Conservation (phyloP, 2,113 vertebrate genomes). For the Tachysurus fulvidraco region DNA sequence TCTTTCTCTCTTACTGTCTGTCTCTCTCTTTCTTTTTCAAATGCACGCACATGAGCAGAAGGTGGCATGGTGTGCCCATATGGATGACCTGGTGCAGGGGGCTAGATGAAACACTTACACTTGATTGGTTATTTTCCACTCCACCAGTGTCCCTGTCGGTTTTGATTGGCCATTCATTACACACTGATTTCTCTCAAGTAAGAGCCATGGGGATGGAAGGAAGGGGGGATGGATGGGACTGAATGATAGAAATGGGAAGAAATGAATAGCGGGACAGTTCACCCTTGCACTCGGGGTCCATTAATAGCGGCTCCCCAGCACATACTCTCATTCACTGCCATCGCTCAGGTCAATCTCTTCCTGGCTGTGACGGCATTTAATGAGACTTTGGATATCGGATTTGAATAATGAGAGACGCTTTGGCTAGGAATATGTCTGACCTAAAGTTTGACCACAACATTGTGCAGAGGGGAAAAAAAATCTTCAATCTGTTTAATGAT, state of each 20-base stretch:
- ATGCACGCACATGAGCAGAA: slow-evolving; percentile 49
- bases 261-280: slow-evolving; percentile 43
- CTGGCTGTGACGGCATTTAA: slow-evolving; percentile 42
- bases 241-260: slow-evolving; percentile 25
- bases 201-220: slow-evolving; percentile 3
- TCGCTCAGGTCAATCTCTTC: slow-evolving; percentile 28
- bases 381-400: slow-evolving; percentile 27
- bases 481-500: slow-evolving; percentile 36
- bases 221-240: background rate
- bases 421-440: slow-evolving; percentile 37
- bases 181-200: slow-evolving; percentile 45
- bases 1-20: background rate
- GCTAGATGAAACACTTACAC: slow-evolving; percentile 49
- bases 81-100: slow-evolving; percentile 51
- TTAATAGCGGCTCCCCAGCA: slow-evolving; percentile 8
- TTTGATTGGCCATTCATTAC: slow-evolving; percentile 49
- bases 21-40: background rate
- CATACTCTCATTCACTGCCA: slow-evolving; percentile 32
- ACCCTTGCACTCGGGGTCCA: slow-evolving; percentile 38
- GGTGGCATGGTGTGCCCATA: slow-evolving; percentile 54
- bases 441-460: slow-evolving; percentile 30
- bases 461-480: background rate
- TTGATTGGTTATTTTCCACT: slow-evolving; percentile 49
- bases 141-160: slow-evolving; percentile 35
- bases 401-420: slow-evolving; percentile 33